Evolutionary conservation across 2,888 invertebrate genomes (phyloP).

Genomic region (Parnassius mnemosyne): DNA sequence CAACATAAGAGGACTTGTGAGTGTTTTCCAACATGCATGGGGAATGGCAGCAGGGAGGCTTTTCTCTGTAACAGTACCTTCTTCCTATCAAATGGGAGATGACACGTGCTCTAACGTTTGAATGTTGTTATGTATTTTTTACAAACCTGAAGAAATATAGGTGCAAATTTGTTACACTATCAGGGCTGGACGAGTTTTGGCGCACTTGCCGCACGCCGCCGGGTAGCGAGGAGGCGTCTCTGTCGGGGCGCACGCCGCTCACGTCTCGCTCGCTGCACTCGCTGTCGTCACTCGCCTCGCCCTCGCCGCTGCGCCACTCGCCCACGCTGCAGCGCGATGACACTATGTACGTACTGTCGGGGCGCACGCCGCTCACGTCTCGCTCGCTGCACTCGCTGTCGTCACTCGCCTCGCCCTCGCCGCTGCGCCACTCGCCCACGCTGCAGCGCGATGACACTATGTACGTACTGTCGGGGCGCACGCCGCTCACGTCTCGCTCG

Average conservation of each 20-base stretch:
- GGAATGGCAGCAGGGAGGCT: too few relatives aligned
- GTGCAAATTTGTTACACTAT: too few relatives aligned
- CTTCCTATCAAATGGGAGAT: too few relatives aligned
- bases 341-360: slow-evolving; percentile 52
- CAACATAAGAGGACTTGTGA: too few relatives aligned
- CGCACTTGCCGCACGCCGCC: slow-evolving; percentile 75
- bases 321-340: slow-evolving; percentile 47
- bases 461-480: slow-evolving; percentile 58
- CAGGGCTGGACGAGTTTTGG: slow-evolving; percentile 75
- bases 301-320: slow-evolving; percentile 37
- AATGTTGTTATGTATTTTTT: too few relatives aligned
- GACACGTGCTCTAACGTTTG: too few relatives aligned
- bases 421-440: slow-evolving; percentile 41
- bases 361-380: slow-evolving; percentile 68
- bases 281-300: slow-evolving; percentile 66
- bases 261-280: slow-evolving; percentile 59
- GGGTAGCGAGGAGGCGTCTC: slow-evolving; percentile 72
- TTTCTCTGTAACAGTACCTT: too few relatives aligned
- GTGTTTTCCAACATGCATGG: too few relatives aligned
- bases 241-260: slow-evolving; percentile 68
- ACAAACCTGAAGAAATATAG: too few relatives aligned
- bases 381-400: slow-evolving; percentile 62
- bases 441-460: slow-evolving; percentile 48
- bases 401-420: slow-evolving; percentile 55
- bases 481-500: slow-evolving; percentile 60